These are phyloP conservation scores for Phalanger gymnotis DNA, from an alignment of 2,797 vertebrate species.

Conservation along the genomic window DNA sequence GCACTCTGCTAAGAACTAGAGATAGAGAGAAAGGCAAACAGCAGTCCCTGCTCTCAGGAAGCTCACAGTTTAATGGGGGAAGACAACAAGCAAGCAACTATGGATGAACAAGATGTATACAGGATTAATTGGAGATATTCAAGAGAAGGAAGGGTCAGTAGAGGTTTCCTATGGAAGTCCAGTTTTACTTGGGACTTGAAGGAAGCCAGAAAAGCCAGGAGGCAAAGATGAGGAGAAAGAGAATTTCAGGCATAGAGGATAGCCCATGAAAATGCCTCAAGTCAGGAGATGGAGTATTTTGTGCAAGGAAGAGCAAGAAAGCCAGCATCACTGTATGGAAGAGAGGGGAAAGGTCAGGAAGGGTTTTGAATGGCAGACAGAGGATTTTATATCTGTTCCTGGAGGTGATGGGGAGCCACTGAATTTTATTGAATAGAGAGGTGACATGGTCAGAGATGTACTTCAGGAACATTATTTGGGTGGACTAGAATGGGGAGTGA, in stretches of 20 bases:
- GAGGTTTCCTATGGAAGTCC: neutral
- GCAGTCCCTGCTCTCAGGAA: neutral
- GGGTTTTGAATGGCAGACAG: neutral
- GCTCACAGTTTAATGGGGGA: neutral
- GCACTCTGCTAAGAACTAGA: neutral
- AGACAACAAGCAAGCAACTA: neutral
- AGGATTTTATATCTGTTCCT: neutral
- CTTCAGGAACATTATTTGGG: neutral
- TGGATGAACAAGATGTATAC: neutral
- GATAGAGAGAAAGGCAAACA: neutral
- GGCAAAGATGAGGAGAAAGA: neutral
- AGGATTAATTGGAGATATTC: neutral
- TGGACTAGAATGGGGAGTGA: neutral
- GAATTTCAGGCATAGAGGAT: neutral
- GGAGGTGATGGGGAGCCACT: neutral
- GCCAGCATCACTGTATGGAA: neutral
- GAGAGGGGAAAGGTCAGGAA: neutral
- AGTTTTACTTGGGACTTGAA: neutral
- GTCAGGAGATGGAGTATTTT: neutral
- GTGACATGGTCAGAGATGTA: neutral
- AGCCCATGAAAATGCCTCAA: neutral
- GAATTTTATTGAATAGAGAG: neutral
- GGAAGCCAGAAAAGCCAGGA: neutral
- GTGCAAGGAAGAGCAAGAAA: neutral
- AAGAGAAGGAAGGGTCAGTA: neutral